phyloP scores from a whole-genome alignment of 1,140 invertebrate genomes.

The Prorops nasuta region DNA sequence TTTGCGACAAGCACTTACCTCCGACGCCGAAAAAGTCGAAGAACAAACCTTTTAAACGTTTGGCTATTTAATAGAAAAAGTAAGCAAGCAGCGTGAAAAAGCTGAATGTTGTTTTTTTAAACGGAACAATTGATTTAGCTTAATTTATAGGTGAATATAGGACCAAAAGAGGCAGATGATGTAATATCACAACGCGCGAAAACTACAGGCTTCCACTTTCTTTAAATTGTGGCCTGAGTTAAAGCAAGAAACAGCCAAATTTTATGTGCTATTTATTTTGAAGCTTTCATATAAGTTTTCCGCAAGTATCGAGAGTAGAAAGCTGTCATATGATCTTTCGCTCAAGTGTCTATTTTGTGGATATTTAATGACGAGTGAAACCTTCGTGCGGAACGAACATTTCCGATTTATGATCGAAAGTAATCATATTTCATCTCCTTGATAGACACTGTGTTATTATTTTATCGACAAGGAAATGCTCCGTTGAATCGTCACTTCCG shows the following conservation, averaged over 20 bases:
- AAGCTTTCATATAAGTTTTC: too few species aligned
- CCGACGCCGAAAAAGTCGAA: conserved; percentile 80
- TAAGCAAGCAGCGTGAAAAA: background rate
- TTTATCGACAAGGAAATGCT: too few species aligned
- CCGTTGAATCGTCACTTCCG: too few species aligned
- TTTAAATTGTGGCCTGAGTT: too few species aligned
- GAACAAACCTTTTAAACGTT: conserved; percentile 66
- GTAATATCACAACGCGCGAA: background rate
- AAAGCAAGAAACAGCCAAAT: too few species aligned
- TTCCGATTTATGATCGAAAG: conserved; percentile 9
- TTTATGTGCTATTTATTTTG: too few species aligned
- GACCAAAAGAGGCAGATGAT: conserved; percentile 20
- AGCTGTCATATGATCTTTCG: too few species aligned
- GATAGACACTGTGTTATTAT: conserved; percentile 5
- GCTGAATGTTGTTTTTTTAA: background rate
- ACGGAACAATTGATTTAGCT: conserved; percentile 1
- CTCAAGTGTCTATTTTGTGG: too few species aligned
- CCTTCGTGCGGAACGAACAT: conserved; percentile 9
- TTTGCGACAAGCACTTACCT: conserved; percentile 73
- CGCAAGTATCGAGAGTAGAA: too few species aligned
- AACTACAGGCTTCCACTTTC: background rate
- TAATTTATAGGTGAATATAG: conserved; percentile 12
- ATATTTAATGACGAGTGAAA: too few species aligned
- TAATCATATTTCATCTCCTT: conserved; percentile 10
- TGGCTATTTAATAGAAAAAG: background rate